These are phyloP conservation scores for Fabriciana adippe DNA, from an alignment of 2,888 invertebrate species.

Conservation along the genomic window DNA sequence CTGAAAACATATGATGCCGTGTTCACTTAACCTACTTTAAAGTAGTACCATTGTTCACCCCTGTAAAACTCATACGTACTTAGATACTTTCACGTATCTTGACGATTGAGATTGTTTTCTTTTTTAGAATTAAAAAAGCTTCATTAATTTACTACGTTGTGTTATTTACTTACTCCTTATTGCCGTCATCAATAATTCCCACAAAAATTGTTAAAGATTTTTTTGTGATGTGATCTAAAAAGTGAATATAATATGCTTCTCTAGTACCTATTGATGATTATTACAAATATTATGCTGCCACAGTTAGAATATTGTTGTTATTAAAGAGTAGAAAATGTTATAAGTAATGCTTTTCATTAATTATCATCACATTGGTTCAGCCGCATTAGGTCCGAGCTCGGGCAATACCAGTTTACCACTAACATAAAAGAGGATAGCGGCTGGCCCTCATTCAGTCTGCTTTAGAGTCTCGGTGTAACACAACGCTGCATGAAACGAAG, in stretches of 20 bases:
- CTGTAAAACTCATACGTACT: not conserved
- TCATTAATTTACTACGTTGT: not conserved
- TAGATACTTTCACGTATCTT: slow-evolving; percentile 10
- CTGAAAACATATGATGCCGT: slow-evolving; percentile 5
- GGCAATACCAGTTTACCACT: slow-evolving; percentile 71
- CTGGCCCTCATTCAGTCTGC: slow-evolving; percentile 69
- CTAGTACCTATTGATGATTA: too few species aligned
- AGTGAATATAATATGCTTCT: too few species aligned
- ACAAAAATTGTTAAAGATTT: too few species aligned
- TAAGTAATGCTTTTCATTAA: slow-evolving; percentile 44
- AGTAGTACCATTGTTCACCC: slow-evolving; percentile 8
- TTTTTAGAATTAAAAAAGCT: not conserved
- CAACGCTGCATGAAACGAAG: slow-evolving; percentile 32
- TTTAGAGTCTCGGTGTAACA: slow-evolving; percentile 53
- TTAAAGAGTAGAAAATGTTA: not conserved
- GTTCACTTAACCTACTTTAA: slow-evolving; percentile 17
- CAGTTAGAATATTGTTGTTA: too few species aligned
- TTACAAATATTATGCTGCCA: too few species aligned
- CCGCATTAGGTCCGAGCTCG: slow-evolving; percentile 27
- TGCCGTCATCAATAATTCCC: too few species aligned
- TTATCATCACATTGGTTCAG: slow-evolving; percentile 53
- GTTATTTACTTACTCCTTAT: not conserved
- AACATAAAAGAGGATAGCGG: slow-evolving; percentile 77
- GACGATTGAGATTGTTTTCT: too few species aligned
- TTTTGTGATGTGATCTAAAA: too few species aligned